Conservation (phyloP, 2,113 vertebrate genomes). For the Condylura cristata region DNA sequence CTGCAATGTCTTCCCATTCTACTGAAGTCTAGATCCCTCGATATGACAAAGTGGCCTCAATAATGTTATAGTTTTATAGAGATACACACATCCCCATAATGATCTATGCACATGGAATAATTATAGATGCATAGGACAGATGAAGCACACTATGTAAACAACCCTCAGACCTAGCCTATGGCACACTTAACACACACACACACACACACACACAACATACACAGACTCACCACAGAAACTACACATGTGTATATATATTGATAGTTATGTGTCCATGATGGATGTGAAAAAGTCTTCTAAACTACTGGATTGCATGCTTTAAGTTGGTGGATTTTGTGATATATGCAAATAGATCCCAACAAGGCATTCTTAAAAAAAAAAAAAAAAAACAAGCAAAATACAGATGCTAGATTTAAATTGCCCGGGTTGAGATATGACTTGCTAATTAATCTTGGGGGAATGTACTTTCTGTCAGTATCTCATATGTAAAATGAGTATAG, state of each 20-base stretch:
- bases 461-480: not conserved
- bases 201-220: not conserved
- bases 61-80: not conserved
- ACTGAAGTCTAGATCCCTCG: not conserved
- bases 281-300: slow-evolving; percentile 10
- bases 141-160: not conserved
- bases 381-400: not conserved
- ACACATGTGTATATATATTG: not conserved
- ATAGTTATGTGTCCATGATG: not conserved
- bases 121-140: not conserved
- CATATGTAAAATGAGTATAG: not conserved
- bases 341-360: not conserved
- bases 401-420: not conserved
- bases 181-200: not conserved
- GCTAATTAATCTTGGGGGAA: not conserved
- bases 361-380: not conserved
- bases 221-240: not conserved
- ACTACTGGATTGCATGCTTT: not conserved
- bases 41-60: not conserved
- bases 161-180: not conserved
- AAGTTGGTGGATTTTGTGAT: not conserved
- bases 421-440: not conserved
- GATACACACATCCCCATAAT: not conserved
- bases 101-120: not conserved
- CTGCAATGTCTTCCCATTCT: not conserved